Percentiles rank a stretch among this genome's conserved stretches.
Evolutionary conservation across 2,888 invertebrate species (phyloP).

Genomic region (Pammene aurita): DNA sequence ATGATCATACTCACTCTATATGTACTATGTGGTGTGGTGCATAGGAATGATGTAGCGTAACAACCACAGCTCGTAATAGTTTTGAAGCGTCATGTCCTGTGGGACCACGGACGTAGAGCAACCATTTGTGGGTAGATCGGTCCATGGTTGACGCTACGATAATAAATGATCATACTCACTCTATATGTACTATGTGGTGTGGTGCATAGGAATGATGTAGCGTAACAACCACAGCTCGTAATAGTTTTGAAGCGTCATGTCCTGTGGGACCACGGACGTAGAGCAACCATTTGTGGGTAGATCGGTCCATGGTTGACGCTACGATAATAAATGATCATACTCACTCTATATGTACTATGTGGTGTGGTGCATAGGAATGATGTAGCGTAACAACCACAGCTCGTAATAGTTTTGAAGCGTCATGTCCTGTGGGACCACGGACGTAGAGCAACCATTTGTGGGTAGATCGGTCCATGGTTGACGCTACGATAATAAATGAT

Average conservation of each 20-base stretch:
- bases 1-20: slow-evolving; percentile 17
- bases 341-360: slow-evolving; percentile 16
- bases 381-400: slow-evolving; percentile 7
- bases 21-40: slow-evolving; percentile 17
- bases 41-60: slow-evolving; percentile 12
- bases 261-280: not conserved
- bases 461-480: slow-evolving; percentile 67
- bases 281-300: slow-evolving; percentile 2
- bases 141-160: too few relatives aligned
- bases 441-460: slow-evolving; percentile 12
- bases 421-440: not conserved
- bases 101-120: not conserved
- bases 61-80: slow-evolving; percentile 1
- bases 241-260: not conserved
- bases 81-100: not conserved
- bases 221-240: slow-evolving; percentile 4
- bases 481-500: too few relatives aligned
- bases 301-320: not conserved
- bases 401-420: not conserved
- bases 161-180: too few relatives aligned
- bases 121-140: slow-evolving; percentile 4
- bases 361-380: slow-evolving; percentile 21
- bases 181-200: slow-evolving; percentile 17
- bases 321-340: too few relatives aligned
- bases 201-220: slow-evolving; percentile 17